phyloP scores from a whole-genome alignment of 2,888 invertebrate species.

The Mycalesis mineus region DNA sequence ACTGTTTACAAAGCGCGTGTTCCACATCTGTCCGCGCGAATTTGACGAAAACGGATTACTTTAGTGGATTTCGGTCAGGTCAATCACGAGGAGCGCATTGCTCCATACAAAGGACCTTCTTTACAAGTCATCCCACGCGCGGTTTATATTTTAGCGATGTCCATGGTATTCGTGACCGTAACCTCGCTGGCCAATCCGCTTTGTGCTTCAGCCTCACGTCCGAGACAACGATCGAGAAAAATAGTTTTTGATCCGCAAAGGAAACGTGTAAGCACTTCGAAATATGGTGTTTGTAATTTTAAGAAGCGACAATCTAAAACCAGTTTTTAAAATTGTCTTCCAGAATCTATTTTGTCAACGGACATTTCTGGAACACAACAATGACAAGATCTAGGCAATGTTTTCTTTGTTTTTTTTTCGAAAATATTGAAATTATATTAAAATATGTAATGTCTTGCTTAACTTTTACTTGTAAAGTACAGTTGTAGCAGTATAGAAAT shows the following conservation, averaged over 20 bases:
- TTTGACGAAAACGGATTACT: constrained; percentile 24
- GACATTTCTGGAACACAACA: no score
- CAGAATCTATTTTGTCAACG: no score
- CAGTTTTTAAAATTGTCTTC: no score
- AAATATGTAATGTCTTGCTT: no score
- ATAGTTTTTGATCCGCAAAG: constrained; percentile 64
- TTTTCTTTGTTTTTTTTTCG: no score
- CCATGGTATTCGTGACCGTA: constrained; percentile 55
- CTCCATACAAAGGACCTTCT: constrained; percentile 38
- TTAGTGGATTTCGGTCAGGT: constrained; percentile 41
- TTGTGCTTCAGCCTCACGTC: constrained; percentile 58
- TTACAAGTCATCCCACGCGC: constrained; percentile 48
- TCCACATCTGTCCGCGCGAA: constrained; percentile 17
- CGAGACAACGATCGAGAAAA: constrained; percentile 62
- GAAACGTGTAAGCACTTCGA: constrained; percentile 55
- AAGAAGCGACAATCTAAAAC: not conserved
- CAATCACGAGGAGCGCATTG: constrained; percentile 39
- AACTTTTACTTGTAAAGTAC: no score
- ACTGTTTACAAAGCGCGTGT: constrained; percentile 6
- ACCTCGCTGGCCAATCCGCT: constrained; percentile 43
- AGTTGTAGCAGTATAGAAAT: no score
- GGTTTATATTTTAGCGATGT: constrained; percentile 50
- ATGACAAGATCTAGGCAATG: no score
- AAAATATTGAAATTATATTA: no score
- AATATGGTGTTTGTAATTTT: constrained; percentile 49